Percentiles rank a stretch among this genome's conserved stretches.
phyloP scores from a whole-genome alignment of 2,888 invertebrate genomes.

The Leptinotarsa peninsularis region DNA sequence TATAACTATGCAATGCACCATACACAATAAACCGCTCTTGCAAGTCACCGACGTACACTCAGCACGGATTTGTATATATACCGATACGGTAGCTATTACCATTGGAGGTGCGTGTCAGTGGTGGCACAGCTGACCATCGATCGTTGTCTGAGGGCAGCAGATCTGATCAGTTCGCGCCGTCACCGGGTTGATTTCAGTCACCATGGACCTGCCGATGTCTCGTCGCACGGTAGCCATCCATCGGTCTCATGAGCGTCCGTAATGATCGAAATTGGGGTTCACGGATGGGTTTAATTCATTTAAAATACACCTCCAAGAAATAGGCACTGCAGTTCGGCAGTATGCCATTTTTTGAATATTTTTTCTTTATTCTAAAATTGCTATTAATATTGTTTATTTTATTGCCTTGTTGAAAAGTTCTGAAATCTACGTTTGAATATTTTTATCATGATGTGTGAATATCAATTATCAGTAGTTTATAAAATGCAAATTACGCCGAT shows the following conservation, averaged over 20 bases:
- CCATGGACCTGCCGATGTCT: slow-evolving; percentile 70
- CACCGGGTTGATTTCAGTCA: slow-evolving; percentile 73
- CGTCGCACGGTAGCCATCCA: slow-evolving; percentile 68
- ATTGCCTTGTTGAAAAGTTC: neutral
- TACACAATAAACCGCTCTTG: neutral
- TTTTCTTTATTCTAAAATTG: neutral
- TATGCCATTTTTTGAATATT: slow-evolving; percentile 67
- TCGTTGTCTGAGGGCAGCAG: slow-evolving; percentile 69
- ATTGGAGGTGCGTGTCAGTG: slow-evolving; percentile 72
- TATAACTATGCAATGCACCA: neutral
- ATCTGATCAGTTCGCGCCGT: slow-evolving; percentile 76
- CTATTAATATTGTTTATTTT: neutral
- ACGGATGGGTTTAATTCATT: slow-evolving; percentile 69
- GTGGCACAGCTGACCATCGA: slow-evolving; percentile 75
- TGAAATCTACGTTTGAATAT: too few species aligned
- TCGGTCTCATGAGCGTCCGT: slow-evolving; percentile 74
- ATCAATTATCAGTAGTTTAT: too few species aligned
- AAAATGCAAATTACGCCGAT: too few species aligned
- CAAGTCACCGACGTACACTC: slow-evolving; percentile 30
- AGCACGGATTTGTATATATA: slow-evolving; percentile 46
- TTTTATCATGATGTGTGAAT: too few species aligned
- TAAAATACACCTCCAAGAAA: slow-evolving; percentile 71
- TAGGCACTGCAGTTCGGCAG: slow-evolving; percentile 69
- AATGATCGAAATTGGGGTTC: slow-evolving; percentile 72
- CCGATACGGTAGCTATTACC: slow-evolving; percentile 11